Evolutionary conservation across 2,888 invertebrate species (phyloP).

Genomic region (Ornithoptera alexandrae): DNA sequence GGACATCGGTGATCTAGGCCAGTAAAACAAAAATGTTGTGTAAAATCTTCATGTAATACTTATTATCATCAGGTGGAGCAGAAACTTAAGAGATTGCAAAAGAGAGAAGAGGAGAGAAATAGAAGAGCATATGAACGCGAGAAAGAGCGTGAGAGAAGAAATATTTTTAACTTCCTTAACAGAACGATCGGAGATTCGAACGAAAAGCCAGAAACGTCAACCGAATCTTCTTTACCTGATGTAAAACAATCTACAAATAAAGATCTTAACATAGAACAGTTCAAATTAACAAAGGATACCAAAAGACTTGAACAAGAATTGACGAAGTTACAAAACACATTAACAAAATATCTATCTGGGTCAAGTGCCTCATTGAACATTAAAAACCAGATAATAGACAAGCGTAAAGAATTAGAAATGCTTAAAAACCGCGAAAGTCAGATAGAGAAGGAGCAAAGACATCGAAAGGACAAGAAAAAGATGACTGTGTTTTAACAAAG

Average conservation of each 20-base stretch:
- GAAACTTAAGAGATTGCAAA: constrained; percentile 82
- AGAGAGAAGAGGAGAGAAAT: constrained; percentile 82
- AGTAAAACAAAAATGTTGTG: neutral
- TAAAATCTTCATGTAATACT: neutral
- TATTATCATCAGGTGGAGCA: constrained; percentile 77
- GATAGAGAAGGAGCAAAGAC: constrained; percentile 84
- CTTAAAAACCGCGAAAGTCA: constrained; percentile 82
- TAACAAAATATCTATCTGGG: constrained; percentile 81
- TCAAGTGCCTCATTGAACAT: constrained; percentile 82
- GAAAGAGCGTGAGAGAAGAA: constrained; percentile 79
- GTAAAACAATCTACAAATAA: constrained; percentile 81
- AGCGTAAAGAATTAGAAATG: constrained; percentile 80
- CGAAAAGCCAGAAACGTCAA: constrained; percentile 37
- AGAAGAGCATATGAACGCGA: constrained; percentile 83
- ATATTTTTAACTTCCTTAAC: constrained; percentile 90
- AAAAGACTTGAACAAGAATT: constrained; percentile 84
- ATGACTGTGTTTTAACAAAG: constrained; percentile 84
- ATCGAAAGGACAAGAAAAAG: constrained; percentile 86
- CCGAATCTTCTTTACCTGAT: constrained; percentile 42
- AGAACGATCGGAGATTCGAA: constrained; percentile 74
- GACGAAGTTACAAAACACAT: constrained; percentile 81
- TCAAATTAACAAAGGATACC: constrained; percentile 86
- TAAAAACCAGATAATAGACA: constrained; percentile 79
- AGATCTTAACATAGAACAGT: constrained; percentile 86
- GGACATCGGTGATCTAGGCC: too few species aligned